A percentile compares a stretch with the other conserved stretches of the same genome.
phyloP scores from a whole-genome alignment of 1,140 invertebrate genomes.

The Oscheius sp. region DNA sequence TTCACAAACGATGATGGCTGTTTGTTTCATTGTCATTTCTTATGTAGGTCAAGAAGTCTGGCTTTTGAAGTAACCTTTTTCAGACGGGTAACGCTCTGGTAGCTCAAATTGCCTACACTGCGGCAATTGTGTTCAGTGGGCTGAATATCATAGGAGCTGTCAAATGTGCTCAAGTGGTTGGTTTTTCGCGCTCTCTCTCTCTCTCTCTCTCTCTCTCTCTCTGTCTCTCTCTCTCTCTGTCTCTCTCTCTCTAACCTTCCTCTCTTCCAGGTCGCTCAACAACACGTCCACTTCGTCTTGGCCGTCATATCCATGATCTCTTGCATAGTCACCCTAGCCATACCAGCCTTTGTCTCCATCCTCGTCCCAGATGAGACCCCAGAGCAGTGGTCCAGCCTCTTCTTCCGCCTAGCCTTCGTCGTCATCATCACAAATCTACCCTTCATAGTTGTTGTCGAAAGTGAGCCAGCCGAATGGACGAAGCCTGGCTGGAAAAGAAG shows the following conservation, averaged over 20 bases:
- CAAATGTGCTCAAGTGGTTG: slow-evolving; percentile 42
- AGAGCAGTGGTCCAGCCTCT: slow-evolving; percentile 23
- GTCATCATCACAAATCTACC: not conserved
- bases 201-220: no score
- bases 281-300: slow-evolving; percentile 41
- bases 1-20: not conserved
- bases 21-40: not conserved
- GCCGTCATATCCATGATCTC: slow-evolving; percentile 35
- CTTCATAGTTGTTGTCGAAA: not conserved
- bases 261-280: slow-evolving; percentile 40
- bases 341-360: slow-evolving; percentile 41
- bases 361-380: slow-evolving; percentile 35
- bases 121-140: slow-evolving; percentile 34
- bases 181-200: not conserved
- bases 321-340: slow-evolving; percentile 24
- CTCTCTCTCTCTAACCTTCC: not conserved
- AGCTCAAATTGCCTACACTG: slow-evolving; percentile 32
- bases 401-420: not conserved
- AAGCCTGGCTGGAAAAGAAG: not conserved
- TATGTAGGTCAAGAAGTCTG: not conserved
- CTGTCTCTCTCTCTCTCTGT: no score
- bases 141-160: slow-evolving; percentile 38
- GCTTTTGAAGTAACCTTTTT: not conserved
- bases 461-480: not conserved
- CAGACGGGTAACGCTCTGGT: slow-evolving; percentile 19